Evolutionary conservation across 2,888 invertebrate genomes (phyloP).

Genomic region (Punctoribates punctum): DNA sequence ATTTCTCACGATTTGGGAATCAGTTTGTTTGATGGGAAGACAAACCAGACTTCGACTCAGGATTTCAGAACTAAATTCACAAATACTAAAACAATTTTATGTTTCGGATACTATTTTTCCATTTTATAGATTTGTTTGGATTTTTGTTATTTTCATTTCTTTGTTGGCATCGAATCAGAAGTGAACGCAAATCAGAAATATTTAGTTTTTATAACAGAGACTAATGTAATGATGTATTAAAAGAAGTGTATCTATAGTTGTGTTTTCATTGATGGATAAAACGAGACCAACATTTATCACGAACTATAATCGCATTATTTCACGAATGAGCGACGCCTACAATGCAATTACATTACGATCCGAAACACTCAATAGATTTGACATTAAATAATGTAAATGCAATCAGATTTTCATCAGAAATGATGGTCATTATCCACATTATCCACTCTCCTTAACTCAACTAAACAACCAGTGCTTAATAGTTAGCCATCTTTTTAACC

Average conservation of each 20-base stretch:
- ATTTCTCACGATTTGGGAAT: conserved; percentile 24
- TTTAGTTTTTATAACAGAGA: background rate
- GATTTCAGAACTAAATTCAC: no score
- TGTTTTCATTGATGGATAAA: conserved; percentile 11
- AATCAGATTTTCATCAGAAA: conserved; percentile 12
- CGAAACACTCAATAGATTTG: background rate
- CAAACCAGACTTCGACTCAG: no score
- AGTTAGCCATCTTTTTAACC: conserved; percentile 18
- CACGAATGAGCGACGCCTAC: conserved; percentile 28
- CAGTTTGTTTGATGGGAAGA: conserved; percentile 19
- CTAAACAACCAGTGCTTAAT: background rate
- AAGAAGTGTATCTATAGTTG: conserved; percentile 10
- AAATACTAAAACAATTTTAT: no score
- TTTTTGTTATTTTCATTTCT: background rate
- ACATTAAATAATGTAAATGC: conserved; percentile 30
- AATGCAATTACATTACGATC: background rate
- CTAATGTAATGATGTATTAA: conserved; percentile 25
- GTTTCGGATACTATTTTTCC: no score
- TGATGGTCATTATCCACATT: conserved; percentile 1
- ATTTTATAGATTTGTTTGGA: conserved; percentile 14
- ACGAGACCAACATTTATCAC: conserved; percentile 14
- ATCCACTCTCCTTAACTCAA: conserved; percentile 33
- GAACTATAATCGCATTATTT: conserved; percentile 29
- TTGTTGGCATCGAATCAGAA: background rate
- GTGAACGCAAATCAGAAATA: background rate